phyloP scores from a whole-genome alignment of 2,113 vertebrate species.

The Mobula birostris region DNA sequence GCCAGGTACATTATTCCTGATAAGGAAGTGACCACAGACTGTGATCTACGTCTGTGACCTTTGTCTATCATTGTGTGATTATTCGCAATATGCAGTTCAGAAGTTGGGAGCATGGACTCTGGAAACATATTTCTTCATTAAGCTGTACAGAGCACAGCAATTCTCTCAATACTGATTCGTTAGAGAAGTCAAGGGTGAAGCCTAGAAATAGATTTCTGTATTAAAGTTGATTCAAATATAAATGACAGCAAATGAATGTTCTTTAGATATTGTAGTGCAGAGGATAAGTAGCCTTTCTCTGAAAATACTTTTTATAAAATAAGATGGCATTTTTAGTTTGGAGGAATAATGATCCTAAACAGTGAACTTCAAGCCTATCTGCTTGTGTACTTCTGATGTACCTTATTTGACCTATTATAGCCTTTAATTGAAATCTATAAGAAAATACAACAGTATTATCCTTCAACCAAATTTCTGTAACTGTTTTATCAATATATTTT shows the following conservation, averaged over 20 bases:
- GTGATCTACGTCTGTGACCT: not conserved
- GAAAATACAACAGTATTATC: not conserved
- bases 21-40: not conserved
- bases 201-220: not conserved
- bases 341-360: not conserved
- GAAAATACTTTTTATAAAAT: not conserved
- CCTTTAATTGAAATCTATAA: conserved; percentile 10
- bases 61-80: not conserved
- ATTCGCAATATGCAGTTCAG: not conserved
- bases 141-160: not conserved
- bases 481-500: conserved; percentile 3
- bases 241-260: not conserved
- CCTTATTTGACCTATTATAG: not conserved
- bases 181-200: not conserved
- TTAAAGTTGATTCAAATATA: not conserved
- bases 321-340: not conserved
- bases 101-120: not conserved
- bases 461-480: not conserved
- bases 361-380: not conserved
- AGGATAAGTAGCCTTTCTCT: not conserved
- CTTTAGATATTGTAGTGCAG: not conserved
- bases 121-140: not conserved
- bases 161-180: not conserved
- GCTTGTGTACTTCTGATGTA: not conserved
- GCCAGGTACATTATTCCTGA: not conserved